Evolutionary conservation across 64 coral and sea anemone species (phyloP), one percentile per base, ranked within the genome.

Genomic region (Catalaphyllia jardinei): DNA sequence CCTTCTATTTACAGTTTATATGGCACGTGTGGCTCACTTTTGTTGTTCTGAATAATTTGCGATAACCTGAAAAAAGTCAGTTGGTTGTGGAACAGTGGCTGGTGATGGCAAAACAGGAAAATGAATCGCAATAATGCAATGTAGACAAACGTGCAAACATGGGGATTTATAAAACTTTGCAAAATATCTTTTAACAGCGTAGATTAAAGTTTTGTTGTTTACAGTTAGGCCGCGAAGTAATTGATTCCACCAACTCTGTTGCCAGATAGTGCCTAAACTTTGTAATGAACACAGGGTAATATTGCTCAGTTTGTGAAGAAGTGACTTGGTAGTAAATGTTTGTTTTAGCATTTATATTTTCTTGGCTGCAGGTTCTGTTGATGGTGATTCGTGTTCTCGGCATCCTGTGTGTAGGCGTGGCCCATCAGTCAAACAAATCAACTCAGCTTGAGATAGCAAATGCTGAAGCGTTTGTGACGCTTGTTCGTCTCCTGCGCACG

Each of bases 321-420:
- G 22, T 25, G 10, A 69, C 3, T 69, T 7, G 65, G 0, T 69
- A 1, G 4, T 10, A 29, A 69, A 69, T 25, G 24, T 69, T 69
- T 79, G 4, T 25, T 54, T 31, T 30, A 0, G 7, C 27, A 13
- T 28, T 52, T 17, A 27, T 73, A 20, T 20, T 89, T 89, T 19
- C 29, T 60, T 14, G 19, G 18, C 50, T 1, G 5, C 69, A 99
- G 97, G 94, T 99, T 52, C 74, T 99, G 24, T 50, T 95, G 88
- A 99, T 99, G 84, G 97, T 99, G 22, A 93, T 99, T 76, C 93
- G 94, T 57, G 97, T 99, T 22, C 86, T 99, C 50, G 97, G 97
- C 30, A 93, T 93, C 22, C 74, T 99, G 4, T 99, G 97, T 81
- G 97, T 99, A 35, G 97, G 97, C 29, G 93, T 94, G 7, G 97